phyloP scores from a whole-genome alignment of 2,888 invertebrate genomes.

The Drosophila kanekoi region DNA sequence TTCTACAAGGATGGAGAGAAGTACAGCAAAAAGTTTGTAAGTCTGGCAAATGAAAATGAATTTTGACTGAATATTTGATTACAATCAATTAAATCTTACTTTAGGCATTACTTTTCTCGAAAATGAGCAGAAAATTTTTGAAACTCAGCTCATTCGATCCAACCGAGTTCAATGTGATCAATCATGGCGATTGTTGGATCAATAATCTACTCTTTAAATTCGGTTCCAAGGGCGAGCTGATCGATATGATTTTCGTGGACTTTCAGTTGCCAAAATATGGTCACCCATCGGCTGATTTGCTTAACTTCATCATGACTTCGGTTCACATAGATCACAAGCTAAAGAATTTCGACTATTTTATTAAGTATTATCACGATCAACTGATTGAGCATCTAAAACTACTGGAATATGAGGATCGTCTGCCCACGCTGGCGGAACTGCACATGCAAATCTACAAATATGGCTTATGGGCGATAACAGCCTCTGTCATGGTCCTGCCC shows the following conservation, averaged over 20 bases:
- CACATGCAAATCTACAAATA: conserved; percentile 71
- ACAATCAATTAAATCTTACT: too few relatives aligned
- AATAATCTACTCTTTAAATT: conserved; percentile 82
- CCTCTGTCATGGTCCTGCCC: conserved; percentile 67
- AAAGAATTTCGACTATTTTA: conserved; percentile 77
- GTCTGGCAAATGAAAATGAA: neutral
- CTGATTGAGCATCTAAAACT: conserved; percentile 70
- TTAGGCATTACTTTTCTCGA: conserved; percentile 56
- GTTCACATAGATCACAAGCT: conserved; percentile 77
- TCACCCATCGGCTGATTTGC: conserved; percentile 77
- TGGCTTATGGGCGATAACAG: conserved; percentile 72
- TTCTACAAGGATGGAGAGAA: conserved; percentile 52
- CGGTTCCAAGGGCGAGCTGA: conserved; percentile 55
- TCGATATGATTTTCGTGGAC: conserved; percentile 79
- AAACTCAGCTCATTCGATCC: conserved; percentile 45
- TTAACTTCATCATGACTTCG: conserved; percentile 81
- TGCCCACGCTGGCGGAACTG: conserved; percentile 74
- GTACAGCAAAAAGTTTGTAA: conserved; percentile 71
- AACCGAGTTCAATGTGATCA: conserved; percentile 75
- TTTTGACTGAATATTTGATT: too few relatives aligned
- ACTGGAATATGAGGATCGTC: conserved; percentile 65
- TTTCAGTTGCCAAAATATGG: conserved; percentile 80
- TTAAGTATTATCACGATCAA: conserved; percentile 80
- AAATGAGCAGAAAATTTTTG: conserved; percentile 51
- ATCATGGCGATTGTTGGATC: conserved; percentile 82